These are phyloP conservation scores for Tetranychus urticae DNA, from an alignment of 1,140 invertebrate species.

Conservation along the genomic window DNA sequence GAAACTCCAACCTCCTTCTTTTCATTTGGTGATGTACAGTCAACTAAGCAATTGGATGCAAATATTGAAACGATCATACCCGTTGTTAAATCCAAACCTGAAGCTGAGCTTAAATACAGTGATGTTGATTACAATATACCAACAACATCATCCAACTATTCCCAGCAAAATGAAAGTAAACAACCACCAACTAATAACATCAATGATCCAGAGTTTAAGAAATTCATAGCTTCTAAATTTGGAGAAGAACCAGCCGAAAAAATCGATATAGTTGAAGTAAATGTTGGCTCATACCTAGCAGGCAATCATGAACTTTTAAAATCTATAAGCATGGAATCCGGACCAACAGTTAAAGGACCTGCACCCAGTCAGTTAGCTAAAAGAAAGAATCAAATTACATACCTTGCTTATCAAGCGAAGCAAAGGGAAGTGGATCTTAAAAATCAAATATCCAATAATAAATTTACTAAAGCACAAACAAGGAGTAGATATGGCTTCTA, in stretches of 20 bases:
- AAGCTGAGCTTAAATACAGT: neutral
- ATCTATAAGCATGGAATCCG: constrained; percentile 3
- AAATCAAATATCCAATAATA: constrained; percentile 74
- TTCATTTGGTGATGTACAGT: too few relatives aligned
- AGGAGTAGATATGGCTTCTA: constrained; percentile 29
- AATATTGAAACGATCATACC: neutral
- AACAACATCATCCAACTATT: neutral
- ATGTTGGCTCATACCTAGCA: constrained; percentile 1
- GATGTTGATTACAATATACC: neutral
- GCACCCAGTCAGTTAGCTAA: constrained; percentile 1
- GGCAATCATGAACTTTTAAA: constrained; percentile 4
- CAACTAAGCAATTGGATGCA: neutral
- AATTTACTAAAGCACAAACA: constrained; percentile 52
- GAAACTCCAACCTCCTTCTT: too few relatives aligned
- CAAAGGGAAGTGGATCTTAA: constrained; percentile 75
- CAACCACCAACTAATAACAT: neutral
- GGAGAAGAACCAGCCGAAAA: constrained; percentile 5
- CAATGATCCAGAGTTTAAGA: neutral
- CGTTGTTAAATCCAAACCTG: neutral
- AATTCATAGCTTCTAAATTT: constrained; percentile 6
- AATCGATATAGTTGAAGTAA: constrained; percentile 5
- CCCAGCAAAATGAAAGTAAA: neutral
- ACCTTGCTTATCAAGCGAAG: constrained; percentile 76
- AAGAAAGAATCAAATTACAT: constrained; percentile 83
- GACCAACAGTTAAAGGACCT: neutral